Evolutionary conservation across 1,140 invertebrate species (phyloP).

Genomic region (Eupeodes corollae): DNA sequence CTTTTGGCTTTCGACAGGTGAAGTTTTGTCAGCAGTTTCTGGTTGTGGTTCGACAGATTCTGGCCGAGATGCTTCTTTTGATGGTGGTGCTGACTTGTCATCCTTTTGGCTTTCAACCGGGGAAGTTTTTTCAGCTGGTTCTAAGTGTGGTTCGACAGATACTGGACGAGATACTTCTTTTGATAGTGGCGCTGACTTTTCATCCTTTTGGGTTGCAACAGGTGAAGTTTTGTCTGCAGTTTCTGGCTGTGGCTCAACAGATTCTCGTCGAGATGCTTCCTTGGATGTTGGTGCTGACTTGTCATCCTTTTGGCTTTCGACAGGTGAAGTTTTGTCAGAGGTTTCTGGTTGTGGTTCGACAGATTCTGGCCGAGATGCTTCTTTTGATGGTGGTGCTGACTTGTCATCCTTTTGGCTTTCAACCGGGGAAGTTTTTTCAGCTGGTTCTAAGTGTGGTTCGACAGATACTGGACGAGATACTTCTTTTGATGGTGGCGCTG

Average conservation of each 20-base stretch:
- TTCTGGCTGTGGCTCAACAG: too few species aligned
- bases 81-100: conserved; percentile 10
- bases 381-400: conserved; percentile 5
- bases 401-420: conserved; percentile 7
- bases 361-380: conserved; percentile 8
- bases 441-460: conserved; percentile 2
- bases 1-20: background rate
- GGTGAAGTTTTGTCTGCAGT: too few species aligned
- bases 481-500: conserved; percentile 7
- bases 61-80: conserved; percentile 11
- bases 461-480: conserved; percentile 10
- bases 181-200: background rate
- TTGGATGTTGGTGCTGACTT: background rate
- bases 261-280: background rate
- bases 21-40: background rate
- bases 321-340: background rate
- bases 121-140: background rate
- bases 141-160: background rate
- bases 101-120: background rate
- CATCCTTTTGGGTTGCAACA: background rate
- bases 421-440: conserved; percentile 1
- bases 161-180: background rate
- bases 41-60: conserved; percentile 6
- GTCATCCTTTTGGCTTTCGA: background rate
- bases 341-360: conserved; percentile 2